Evolutionary conservation across 2,113 vertebrate species (phyloP).

Genomic region (Elgaria multicarinata): DNA sequence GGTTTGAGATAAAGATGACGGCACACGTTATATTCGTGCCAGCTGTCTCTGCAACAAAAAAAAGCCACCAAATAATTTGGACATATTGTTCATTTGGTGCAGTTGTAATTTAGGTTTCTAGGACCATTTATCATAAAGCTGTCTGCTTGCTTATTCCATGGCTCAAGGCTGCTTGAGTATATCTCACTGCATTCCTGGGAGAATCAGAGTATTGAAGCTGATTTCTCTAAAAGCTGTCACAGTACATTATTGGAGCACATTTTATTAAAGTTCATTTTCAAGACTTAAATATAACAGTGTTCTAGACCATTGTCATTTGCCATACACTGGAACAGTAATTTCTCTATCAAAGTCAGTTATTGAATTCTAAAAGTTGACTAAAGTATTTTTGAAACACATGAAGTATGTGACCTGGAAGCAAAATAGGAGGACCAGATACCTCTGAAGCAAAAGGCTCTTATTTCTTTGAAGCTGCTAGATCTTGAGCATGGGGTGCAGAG

Average conservation of each 20-base stretch:
- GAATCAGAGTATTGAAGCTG: conserved; percentile 54
- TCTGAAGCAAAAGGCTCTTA: rapidly evolving
- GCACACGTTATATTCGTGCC: background rate
- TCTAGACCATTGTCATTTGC: conserved; percentile 64
- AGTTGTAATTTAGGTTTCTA: conserved; percentile 72
- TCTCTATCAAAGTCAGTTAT: conserved; percentile 52
- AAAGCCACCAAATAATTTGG: conserved; percentile 39
- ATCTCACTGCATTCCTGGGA: conserved; percentile 54
- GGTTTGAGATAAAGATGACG: rapidly evolving
- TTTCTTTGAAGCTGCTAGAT: background rate
- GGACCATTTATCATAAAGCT: conserved; percentile 68
- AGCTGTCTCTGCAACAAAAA: background rate
- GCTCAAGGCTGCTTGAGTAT: conserved; percentile 69
- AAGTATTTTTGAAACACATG: conserved; percentile 48
- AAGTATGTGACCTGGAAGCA: conserved; percentile 22
- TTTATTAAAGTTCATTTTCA: conserved; percentile 71
- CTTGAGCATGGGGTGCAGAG: background rate
- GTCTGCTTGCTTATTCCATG: conserved; percentile 61
- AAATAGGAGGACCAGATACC: conserved; percentile 12
- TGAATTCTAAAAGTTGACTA: conserved; percentile 53
- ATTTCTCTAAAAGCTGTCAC: conserved; percentile 70
- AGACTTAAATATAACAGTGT: conserved; percentile 62
- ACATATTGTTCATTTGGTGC: conserved; percentile 63
- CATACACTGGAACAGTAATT: conserved; percentile 51
- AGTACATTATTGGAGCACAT: conserved; percentile 59